These are phyloP conservation scores for Aphelenchoides fujianensis DNA, from an alignment of 1,140 invertebrate genomes.

Conservation along the genomic window DNA sequence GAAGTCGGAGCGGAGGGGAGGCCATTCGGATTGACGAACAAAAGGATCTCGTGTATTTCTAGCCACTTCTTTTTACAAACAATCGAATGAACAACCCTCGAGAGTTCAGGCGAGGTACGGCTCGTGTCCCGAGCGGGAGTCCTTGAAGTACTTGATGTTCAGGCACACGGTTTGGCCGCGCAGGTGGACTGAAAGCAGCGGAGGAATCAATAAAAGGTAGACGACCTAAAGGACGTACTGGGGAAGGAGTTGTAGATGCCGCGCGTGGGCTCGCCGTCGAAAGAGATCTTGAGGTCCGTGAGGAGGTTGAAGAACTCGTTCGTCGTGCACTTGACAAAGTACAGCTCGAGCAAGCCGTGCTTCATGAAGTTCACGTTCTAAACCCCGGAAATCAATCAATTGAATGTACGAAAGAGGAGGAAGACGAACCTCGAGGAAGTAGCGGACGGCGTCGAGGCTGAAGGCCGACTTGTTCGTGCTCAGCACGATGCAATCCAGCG, in stretches of 20 bases:
- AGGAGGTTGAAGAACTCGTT: slow-evolving; percentile 3
- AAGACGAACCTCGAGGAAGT: neutral
- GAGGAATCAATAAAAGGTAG: neutral
- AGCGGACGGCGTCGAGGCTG: slow-evolving; percentile 2
- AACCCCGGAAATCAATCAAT: neutral
- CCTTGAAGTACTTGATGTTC: slow-evolving; percentile 11
- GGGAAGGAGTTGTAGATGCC: slow-evolving; percentile 3
- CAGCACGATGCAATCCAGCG: slow-evolving; percentile 6
- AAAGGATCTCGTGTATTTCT: too few relatives aligned
- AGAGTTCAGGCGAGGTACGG: too few relatives aligned
- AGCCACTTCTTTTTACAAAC: too few relatives aligned
- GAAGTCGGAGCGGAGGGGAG: too few relatives aligned
- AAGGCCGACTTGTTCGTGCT: neutral
- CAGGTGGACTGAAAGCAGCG: neutral
- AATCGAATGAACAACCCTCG: too few relatives aligned
- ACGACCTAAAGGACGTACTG: neutral
- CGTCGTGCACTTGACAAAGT: slow-evolving; percentile 9
- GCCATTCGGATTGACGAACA: too few relatives aligned
- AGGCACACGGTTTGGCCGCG: neutral
- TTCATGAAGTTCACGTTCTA: neutral
- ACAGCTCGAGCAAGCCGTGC: slow-evolving; percentile 1
- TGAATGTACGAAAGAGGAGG: neutral
- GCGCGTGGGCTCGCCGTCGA: neutral
- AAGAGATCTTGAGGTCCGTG: neutral
- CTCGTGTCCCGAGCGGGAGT: too few relatives aligned